Evolutionary conservation across 2,113 vertebrate genomes (phyloP).

Genomic region (Steatornis caripensis): DNA sequence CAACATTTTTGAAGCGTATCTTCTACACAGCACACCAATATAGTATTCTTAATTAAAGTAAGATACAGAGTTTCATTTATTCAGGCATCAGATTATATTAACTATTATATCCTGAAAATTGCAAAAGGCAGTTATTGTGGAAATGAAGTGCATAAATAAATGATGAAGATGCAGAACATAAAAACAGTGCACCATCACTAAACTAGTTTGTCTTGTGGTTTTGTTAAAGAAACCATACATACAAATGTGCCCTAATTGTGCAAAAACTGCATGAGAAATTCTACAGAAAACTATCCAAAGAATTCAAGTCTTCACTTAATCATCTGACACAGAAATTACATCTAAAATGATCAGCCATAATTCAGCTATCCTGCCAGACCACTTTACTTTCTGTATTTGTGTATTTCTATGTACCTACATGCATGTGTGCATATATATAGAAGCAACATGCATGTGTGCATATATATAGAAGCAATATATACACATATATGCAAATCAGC

Average conservation of each 20-base stretch:
- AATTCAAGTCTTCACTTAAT: neutral
- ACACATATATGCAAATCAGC: neutral
- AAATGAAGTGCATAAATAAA: neutral
- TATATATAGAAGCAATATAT: neutral
- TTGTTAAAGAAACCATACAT: neutral
- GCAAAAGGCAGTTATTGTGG: neutral
- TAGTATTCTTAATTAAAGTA: neutral
- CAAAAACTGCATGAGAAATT: neutral
- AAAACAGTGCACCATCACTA: neutral
- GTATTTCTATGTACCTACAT: neutral
- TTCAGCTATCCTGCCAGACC: neutral
- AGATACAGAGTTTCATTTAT: neutral
- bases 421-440: neutral
- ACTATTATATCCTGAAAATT: neutral
- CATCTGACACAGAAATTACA: neutral
- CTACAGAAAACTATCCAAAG: neutral
- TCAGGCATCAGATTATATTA: neutral
- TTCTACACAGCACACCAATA: neutral
- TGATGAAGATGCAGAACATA: neutral
- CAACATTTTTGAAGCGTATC: neutral
- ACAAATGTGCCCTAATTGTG: neutral
- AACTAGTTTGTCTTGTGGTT: neutral
- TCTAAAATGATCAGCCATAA: neutral
- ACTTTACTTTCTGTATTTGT: neutral
- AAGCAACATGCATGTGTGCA: fast-evolving